Evolutionary conservation across 2,113 vertebrate species (phyloP), one percentile per base, ranked within the genome.

Genomic region (Bos indicus): DNA sequence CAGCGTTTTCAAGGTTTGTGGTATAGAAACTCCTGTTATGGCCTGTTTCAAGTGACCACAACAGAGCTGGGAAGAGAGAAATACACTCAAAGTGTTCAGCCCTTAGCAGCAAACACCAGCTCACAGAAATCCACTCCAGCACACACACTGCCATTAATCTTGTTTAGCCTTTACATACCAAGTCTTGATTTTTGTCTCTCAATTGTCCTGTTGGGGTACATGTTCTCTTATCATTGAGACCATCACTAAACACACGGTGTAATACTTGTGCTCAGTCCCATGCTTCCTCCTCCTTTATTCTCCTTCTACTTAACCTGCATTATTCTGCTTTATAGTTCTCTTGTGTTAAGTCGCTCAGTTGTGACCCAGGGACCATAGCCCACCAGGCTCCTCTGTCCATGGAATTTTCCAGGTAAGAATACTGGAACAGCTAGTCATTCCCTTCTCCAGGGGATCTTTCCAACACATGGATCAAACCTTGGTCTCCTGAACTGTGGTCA

Each of bases 141-240:
- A 5, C 14, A 6, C 13, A 11, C 7, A 2, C 16, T 2, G 1
- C 17, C 33, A 3, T 23, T 59, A 57, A 64, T 4, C 12, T 40
- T 10, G 1, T 15, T 59, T n/a, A 25, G 14, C 17, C 59, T 64
- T 56, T n/a, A 5, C 4, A 6, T 26, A n/a, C 33, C 15, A 54
- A 36, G 25, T 36, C 14, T 82, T 36, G 48, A 15, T 54, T n/a
- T 82, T 2, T 7, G 19, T 43, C 5, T 56, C 40, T 86, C 51
- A 46, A 9, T 21, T 46, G 23, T 54, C 28, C 51, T 40, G 11
- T 60, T 13, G 30, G 16, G 7, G 85, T 48, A 12, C 17, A 3
- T 23, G 17, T 28, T 48, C 28, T 67, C 11, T 51, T 43, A 52
- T 36, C 23, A 19, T 13, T 54, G 90, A 92, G 46, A 71, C 6